phyloP scores from a whole-genome alignment of 2,113 vertebrate species.

The Lophochroa leadbeateri region DNA sequence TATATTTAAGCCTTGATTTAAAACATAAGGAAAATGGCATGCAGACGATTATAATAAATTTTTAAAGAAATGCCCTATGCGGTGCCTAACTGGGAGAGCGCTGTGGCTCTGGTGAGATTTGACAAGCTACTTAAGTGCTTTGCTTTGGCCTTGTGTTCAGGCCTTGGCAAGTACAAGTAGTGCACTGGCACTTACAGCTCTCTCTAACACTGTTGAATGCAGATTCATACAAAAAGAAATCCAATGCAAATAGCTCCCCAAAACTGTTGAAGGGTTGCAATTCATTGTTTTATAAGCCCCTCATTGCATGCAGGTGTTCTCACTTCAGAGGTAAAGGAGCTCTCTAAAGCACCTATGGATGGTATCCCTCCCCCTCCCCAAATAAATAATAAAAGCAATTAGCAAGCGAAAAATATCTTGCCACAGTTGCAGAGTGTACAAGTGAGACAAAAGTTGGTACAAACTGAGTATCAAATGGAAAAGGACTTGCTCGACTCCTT shows the following conservation, averaged over 20 bases:
- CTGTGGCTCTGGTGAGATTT: not conserved
- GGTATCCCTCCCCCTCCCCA: rapidly evolving
- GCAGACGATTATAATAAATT: not conserved
- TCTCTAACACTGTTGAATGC: not conserved
- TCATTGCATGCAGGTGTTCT: not conserved
- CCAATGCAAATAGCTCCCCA: not conserved
- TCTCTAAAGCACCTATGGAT: not conserved
- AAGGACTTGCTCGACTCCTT: not conserved
- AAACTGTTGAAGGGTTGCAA: not conserved
- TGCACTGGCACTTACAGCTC: not conserved
- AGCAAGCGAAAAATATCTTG: not conserved
- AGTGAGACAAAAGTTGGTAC: not conserved
- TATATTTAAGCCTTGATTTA: not conserved
- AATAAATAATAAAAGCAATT: not conserved
- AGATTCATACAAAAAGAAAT: not conserved
- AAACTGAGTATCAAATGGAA: not conserved
- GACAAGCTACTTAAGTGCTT: not conserved
- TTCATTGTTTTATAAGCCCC: not conserved
- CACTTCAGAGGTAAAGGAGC: not conserved
- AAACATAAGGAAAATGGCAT: not conserved
- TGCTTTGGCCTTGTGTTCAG: not conserved
- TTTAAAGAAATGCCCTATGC: not conserved
- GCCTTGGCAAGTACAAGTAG: not conserved
- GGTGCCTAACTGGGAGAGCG: not conserved
- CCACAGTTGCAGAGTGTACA: not conserved